Base-by-base conservation (phyloP, 2,888 invertebrate species). In the Cyclophora albipunctata region DNA sequence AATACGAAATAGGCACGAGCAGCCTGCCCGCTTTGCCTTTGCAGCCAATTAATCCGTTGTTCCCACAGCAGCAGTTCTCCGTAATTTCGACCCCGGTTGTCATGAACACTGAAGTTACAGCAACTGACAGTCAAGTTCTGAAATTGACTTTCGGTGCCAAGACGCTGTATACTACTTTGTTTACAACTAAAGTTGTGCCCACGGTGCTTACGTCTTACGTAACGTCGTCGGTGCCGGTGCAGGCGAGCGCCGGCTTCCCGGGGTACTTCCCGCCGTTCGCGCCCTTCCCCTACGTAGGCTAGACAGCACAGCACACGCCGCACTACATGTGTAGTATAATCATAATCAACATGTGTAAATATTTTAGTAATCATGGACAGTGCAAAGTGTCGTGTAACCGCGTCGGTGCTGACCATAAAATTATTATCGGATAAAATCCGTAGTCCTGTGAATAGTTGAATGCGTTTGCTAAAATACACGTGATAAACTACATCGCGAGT, bases 71-170 rank as follows among this genome's bases (percentile, higher is more conserved):
- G 45, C 95, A 95, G 64, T 94, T 92, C 73, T 92, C 93, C 41
- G 79, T 96, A 33, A 94, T 94, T 34, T 95, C 95, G 5, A 94
- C 95, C 0, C 95, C 95, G 0, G 88, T 95, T n/a, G 90, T 96
- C 34, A 91, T 94, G 53, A 95, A 94, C 68, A 95, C 95, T 0
- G 86, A 94, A 64, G 91, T 95, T 7, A 94, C 94, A 1, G 91
- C 94, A 59, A 95, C 95, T 0, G 92, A 94, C 57, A 95, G 96
- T 64, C 94, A 95, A 81, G 88, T 96, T 48, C 82, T 96, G 55
- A 96, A 96, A 78, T 84, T 96, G 60, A 96, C 96, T 6, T 96
- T 96, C 73, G 96, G 96, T n/a, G 96, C 96, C 40, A 95, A 95
- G 78, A 96, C 96, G 0, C 93, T 96, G 0, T 94, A 94, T 73